Conservation (phyloP, 2,113 vertebrate genomes). For the Rhinolophus sinicus region DNA sequence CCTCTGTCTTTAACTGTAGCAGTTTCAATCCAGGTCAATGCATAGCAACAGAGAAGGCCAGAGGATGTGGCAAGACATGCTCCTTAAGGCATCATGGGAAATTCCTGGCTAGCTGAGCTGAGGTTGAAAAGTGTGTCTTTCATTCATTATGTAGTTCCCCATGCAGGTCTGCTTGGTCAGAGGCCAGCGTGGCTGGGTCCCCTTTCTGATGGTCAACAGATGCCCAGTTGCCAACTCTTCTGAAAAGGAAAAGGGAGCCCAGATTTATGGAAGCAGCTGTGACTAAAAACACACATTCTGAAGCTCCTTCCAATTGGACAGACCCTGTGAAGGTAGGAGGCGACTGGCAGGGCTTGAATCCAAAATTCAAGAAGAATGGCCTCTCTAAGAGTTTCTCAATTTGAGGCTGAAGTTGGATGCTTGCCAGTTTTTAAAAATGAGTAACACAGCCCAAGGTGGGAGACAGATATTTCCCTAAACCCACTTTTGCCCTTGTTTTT, state of each 20-base stretch:
- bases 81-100: not conserved
- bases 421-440: not conserved
- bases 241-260: not conserved
- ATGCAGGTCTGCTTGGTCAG: not conserved
- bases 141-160: not conserved
- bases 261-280: too few relatives aligned
- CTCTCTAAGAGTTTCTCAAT: not conserved
- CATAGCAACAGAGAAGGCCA: not conserved
- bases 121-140: not conserved
- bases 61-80: not conserved
- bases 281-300: not conserved
- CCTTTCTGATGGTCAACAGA: not conserved
- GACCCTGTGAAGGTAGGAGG: not conserved
- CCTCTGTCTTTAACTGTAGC: not conserved
- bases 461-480: not conserved
- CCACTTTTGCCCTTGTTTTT: not conserved
- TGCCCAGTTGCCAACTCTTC: not conserved
- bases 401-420: not conserved
- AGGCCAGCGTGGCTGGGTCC: not conserved
- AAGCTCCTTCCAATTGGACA: not conserved
- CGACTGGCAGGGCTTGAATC: not conserved
- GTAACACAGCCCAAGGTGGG: fast-evolving
- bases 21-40: not conserved
- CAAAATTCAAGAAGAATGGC: not conserved
- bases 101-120: not conserved